phyloP scores from a whole-genome alignment of 1,140 invertebrate species.

The Venustaconcha ellipsiformis region DNA sequence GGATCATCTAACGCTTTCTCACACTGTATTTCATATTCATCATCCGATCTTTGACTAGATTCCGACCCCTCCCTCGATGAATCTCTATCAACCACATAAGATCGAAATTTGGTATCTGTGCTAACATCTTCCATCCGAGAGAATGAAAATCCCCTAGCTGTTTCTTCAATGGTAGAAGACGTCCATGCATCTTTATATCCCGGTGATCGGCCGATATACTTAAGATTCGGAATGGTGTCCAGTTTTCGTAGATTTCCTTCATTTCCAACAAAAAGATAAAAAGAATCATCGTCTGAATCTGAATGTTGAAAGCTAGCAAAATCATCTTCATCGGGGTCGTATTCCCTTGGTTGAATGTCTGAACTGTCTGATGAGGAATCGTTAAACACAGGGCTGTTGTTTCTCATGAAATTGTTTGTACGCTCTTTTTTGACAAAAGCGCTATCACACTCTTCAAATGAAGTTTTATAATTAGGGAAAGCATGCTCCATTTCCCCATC shows the following conservation, averaged over 20 bases:
- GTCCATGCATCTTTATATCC: constrained; percentile 26
- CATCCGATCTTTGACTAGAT: too few species aligned
- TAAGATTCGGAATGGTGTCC: constrained; percentile 31
- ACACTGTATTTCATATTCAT: too few species aligned
- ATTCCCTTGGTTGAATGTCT: constrained; percentile 25
- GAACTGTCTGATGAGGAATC: constrained; percentile 22
- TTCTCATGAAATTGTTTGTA: too few species aligned
- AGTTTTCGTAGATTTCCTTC: constrained; percentile 27
- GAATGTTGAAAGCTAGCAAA: constrained; percentile 24
- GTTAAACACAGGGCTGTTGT: background rate
- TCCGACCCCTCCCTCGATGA: too few species aligned
- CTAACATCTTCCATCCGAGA: constrained; percentile 28
- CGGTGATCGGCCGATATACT: constrained; percentile 22
- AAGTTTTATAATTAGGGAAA: too few species aligned
- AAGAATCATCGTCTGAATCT: constrained; percentile 25
- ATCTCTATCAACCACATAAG: constrained; percentile 21
- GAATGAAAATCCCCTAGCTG: constrained; percentile 26
- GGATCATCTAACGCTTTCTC: too few species aligned
- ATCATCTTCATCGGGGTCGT: constrained; percentile 30
- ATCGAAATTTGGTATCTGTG: constrained; percentile 19
- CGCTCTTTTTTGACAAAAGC: too few species aligned
- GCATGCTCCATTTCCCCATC: too few species aligned
- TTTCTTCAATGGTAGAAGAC: constrained; percentile 23
- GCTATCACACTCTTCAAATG: too few species aligned
- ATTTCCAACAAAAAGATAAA: constrained; percentile 20